phyloP scores from a whole-genome alignment of 2,113 vertebrate species.

The Rhabdomys dilectus region DNA sequence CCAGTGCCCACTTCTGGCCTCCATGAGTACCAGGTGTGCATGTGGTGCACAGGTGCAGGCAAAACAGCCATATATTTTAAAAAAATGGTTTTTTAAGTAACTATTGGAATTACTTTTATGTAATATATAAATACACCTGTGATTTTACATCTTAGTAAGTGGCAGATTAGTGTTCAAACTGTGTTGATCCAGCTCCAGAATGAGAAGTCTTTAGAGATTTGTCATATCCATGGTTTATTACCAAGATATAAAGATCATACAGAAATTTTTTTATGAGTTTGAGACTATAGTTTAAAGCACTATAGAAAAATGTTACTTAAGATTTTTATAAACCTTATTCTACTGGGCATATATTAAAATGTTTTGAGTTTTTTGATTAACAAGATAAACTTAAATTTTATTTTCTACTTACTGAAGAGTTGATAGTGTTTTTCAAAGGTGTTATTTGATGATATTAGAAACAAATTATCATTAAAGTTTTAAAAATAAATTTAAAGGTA shows the following conservation, averaged over 20 bases:
- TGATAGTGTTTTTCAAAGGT: background rate
- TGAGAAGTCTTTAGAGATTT: background rate
- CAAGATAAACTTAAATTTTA: conserved; percentile 49
- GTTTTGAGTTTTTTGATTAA: background rate
- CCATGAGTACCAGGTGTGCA: background rate
- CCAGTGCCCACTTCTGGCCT: background rate
- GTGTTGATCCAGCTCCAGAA: background rate
- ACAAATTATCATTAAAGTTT: conserved; percentile 20
- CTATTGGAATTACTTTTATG: conserved; percentile 6
- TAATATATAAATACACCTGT: background rate
- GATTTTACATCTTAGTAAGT: background rate
- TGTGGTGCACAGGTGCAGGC: background rate
- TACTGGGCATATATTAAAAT: background rate
- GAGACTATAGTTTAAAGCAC: conserved; percentile 34
- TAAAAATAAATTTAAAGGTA: conserved; percentile 30
- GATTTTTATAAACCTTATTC: conserved; percentile 34
- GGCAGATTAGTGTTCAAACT: background rate
- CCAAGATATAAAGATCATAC: conserved; percentile 13
- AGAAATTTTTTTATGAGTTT: conserved; percentile 13
- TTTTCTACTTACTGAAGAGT: background rate
- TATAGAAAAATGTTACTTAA: conserved; percentile 29
- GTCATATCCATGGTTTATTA: conserved; percentile 26
- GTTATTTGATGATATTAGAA: background rate
- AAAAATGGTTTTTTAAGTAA: background rate
- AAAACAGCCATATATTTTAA: background rate